Conservation (phyloP, 2,113 vertebrate species). For the Alligator mississippiensis region DNA sequence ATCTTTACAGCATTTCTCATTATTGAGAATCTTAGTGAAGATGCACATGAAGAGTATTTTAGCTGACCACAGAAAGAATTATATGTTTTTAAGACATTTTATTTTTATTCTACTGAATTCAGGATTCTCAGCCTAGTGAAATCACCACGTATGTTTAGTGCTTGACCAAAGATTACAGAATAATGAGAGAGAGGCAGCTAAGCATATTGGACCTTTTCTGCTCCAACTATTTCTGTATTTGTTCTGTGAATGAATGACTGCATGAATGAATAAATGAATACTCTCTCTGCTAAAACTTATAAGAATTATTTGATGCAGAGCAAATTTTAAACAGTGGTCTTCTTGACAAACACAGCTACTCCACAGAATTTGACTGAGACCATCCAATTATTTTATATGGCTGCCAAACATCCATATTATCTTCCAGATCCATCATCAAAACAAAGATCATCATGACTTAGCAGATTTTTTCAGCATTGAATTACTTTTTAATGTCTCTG, state of each 20-base stretch:
- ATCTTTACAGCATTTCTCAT: neutral
- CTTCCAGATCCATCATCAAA: neutral
- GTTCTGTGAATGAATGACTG: neutral
- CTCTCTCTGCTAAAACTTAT: neutral
- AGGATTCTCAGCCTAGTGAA: neutral
- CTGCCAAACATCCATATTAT: neutral
- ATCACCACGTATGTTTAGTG: neutral
- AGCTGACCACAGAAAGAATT: neutral
- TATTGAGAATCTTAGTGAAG: neutral
- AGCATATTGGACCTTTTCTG: neutral
- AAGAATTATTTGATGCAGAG: neutral
- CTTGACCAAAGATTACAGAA: neutral
- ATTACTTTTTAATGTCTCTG: neutral
- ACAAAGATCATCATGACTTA: neutral
- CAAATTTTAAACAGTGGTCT: neutral
- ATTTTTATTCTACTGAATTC: neutral
- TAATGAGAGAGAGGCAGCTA: neutral
- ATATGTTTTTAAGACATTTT: neutral
- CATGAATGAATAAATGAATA: neutral
- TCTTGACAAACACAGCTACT: neutral
- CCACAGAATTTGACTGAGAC: neutral
- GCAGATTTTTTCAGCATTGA: neutral
- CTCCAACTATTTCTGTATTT: neutral
- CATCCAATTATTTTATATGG: neutral
- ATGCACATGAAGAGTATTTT: neutral